A percentile compares a stretch with the other conserved stretches of the same genome.
Conservation (phyloP, 2,797 vertebrate genomes). For the Limnodromus scolopaceus region DNA sequence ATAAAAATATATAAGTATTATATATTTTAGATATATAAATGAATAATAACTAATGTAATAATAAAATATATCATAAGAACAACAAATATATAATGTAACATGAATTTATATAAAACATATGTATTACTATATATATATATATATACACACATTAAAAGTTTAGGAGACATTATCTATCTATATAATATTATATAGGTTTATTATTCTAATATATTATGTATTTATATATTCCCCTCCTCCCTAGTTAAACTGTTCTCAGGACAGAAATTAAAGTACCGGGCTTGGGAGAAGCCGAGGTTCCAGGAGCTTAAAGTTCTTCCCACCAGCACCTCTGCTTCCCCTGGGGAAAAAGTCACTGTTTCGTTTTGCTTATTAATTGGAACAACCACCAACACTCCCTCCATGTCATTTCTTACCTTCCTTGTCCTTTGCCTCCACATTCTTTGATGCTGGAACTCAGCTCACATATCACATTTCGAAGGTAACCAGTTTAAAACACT, state of each 20-base stretch:
- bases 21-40: neutral
- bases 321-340: neutral
- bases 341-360: neutral
- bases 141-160: too few relatives aligned
- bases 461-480: neutral
- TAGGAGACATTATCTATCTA: too few relatives aligned
- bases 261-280: neutral
- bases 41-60: neutral
- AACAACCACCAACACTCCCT: rapidly evolving
- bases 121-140: too few relatives aligned
- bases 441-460: neutral
- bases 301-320: neutral
- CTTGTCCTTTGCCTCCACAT: too few relatives aligned
- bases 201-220: too few relatives aligned
- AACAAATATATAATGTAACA: too few relatives aligned
- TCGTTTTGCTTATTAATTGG: neutral
- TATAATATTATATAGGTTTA: too few relatives aligned
- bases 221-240: too few relatives aligned
- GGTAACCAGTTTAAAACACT: neutral
- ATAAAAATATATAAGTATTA: neutral
- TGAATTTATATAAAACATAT: too few relatives aligned
- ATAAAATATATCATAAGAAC: too few relatives aligned
- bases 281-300: neutral
- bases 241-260: neutral
- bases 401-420: neutral